Conservation (phyloP, 2,113 vertebrate genomes). For the Castor canadensis region DNA sequence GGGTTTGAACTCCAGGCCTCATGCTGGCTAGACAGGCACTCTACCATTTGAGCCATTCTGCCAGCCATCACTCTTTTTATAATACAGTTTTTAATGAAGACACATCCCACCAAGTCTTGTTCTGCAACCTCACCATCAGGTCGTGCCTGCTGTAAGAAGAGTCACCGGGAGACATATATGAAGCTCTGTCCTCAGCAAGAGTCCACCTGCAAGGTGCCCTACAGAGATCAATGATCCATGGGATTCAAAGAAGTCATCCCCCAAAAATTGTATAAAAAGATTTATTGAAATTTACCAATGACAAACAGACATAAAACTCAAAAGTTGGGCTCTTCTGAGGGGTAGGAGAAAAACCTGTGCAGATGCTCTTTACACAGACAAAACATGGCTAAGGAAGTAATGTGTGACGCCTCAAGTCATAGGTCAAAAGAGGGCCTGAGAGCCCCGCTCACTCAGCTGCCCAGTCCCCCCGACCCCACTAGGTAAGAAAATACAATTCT, state of each 20-base stretch:
- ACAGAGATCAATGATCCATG: constrained; percentile 64
- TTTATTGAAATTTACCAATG: constrained; percentile 96
- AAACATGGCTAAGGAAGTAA: constrained; percentile 78
- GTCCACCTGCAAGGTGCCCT: no score
- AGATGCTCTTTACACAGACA: constrained; percentile 85
- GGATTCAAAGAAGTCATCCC: constrained; percentile 85
- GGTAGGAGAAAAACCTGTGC: constrained; percentile 81
- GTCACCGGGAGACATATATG: neutral
- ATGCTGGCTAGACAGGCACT: no score
- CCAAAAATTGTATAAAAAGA: constrained; percentile 90
- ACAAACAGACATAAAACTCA: constrained; percentile 91
- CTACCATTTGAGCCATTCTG: no score
- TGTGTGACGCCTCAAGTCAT: no score
- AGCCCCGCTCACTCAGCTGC: no score
- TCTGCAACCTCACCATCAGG: neutral
- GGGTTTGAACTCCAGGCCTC: no score
- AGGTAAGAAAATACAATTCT: constrained; percentile 89
- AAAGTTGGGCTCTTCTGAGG: constrained; percentile 88
- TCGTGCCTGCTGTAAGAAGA: constrained; percentile 37
- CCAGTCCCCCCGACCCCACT: no score
- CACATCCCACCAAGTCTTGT: neutral
- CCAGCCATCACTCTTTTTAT: no score
- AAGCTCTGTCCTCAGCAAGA: neutral
- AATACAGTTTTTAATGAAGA: neutral
- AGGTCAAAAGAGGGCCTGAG: no score